These are phyloP conservation scores for Tetanocera ferruginea DNA, from an alignment of 2,888 invertebrate species.

Conservation along the genomic window DNA sequence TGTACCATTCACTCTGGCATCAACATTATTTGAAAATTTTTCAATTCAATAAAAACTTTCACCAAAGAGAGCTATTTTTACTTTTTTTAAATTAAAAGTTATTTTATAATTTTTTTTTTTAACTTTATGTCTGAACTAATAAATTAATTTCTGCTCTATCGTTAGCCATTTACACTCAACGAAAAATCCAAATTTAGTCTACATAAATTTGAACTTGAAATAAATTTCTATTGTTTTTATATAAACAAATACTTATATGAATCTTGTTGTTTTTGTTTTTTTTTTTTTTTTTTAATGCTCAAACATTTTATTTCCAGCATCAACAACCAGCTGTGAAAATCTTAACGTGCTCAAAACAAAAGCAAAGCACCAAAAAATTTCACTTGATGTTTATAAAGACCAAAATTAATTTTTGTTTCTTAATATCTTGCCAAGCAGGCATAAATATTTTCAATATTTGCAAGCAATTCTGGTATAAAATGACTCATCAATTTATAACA, in stretches of 20 bases:
- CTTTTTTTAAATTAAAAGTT: no score
- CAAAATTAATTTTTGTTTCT: no score
- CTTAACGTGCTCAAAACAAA: background rate
- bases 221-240: background rate
- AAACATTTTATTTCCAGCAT: background rate
- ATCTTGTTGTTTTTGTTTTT: background rate
- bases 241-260: background rate
- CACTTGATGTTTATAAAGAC: no score
- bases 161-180: no score
- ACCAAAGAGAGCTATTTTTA: no score
- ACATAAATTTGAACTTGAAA: conserved; percentile 8
- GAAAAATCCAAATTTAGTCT: background rate
- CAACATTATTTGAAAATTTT: no score
- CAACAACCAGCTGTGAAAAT: background rate
- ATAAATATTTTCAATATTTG: conserved; percentile 9
- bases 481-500: background rate
- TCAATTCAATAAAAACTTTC: no score
- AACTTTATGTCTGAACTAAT: no score
- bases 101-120: no score
- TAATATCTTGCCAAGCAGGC: no score
- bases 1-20: no score
- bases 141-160: no score
- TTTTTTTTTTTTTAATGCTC: background rate
- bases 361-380: background rate
- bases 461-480: background rate